Base-by-base conservation (phyloP, 2,888 invertebrate species). In the Noctua janthina region DNA sequence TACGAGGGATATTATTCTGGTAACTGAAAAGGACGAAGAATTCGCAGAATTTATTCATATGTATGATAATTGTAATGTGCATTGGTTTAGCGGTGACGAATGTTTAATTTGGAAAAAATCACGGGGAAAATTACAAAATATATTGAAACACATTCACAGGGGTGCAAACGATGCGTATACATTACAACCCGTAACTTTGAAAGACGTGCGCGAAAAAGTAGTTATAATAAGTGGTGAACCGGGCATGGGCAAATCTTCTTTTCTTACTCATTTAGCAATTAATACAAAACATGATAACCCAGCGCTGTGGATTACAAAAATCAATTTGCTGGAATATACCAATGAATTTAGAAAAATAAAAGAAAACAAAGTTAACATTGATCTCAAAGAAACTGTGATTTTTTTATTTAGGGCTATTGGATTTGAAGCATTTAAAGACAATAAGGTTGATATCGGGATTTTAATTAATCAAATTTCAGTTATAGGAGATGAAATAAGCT, bases 171-270 rank as follows among this genome's bases (percentile, higher is more conserved):
- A 51, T 49, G 49, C 69, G 6, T 39, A 59, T 51, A 81, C n/a
- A 15, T 29, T 74, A 13, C 46, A 64, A 74, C 78, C 72, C 2
- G 75, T 49, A 11, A 79, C 82, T 10, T 49, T 86, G 20, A 83
- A 78, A 43, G 84, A 85, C 69, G 67, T 84, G 64, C 35, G 77
- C 11, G 87, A 90, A 39, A 86, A 82, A 72, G 70, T 85, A 17
- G 83, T 90, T 1, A 81, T 90, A 73, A 73, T 90, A 69, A 88
- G 78, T 59, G 88, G 80, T n/a, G 89, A 80, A 39, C 84, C 90
- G 2, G 90, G 90, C 11, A 90, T 90, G 89, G 90, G 90, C 0
- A 90, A 90, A 84, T 90, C 90, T 67, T 86, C 85, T 15, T 75
- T 90, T 49, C 64, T 90, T 10, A 88, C 81, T 43, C 86, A 89